Percentiles rank a stretch among this genome's conserved stretches.
Evolutionary conservation across 2,888 invertebrate genomes (phyloP).

Genomic region (Cataglyphis cursor): DNA sequence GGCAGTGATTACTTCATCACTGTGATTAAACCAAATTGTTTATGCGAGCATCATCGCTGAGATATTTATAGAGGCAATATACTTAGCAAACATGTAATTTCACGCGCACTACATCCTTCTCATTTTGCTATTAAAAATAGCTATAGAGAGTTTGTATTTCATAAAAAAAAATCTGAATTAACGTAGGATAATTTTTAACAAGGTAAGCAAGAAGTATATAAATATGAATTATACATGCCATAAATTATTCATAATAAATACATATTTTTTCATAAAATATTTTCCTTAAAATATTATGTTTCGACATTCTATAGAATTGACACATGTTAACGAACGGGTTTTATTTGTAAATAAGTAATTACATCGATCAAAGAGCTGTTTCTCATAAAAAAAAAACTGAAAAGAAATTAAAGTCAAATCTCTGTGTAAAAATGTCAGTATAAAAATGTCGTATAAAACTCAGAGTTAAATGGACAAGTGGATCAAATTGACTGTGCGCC

Average conservation of each 20-base stretch:
- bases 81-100: conserved; percentile 26
- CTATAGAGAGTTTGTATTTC: not conserved
- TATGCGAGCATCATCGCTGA: not conserved
- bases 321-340: not conserved
- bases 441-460: not conserved
- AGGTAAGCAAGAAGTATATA: conserved; percentile 21
- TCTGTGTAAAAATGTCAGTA: not conserved
- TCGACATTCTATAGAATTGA: not conserved
- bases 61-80: not conserved
- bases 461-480: not conserved
- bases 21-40: conserved; percentile 32
- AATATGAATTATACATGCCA: not conserved
- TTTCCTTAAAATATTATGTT: conserved; percentile 22
- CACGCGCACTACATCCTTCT: not conserved
- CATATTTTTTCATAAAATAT: not conserved
- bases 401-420: not conserved
- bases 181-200: conserved; percentile 37
- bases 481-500: not conserved
- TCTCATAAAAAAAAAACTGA: not conserved
- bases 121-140: conserved; percentile 29
- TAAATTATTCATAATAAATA: conserved; percentile 10
- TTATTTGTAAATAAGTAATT: conserved; percentile 6
- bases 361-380: not conserved
- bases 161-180: not conserved
- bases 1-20: not conserved